These are phyloP conservation scores for Glaucomys volans DNA, from an alignment of 2,113 vertebrate genomes.

Conservation along the genomic window DNA sequence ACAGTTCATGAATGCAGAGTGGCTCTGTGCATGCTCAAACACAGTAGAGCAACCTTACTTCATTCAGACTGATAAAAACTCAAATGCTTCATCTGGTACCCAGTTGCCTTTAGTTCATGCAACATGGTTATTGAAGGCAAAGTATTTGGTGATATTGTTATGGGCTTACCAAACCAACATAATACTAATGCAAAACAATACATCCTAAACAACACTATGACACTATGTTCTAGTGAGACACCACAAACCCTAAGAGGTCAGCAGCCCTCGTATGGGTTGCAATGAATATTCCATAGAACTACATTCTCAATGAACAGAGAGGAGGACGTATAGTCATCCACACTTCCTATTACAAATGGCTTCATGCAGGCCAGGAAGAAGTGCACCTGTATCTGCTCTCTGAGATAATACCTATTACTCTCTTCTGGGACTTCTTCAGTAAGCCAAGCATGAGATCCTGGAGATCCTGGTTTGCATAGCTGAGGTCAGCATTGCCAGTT, in stretches of 20 bases:
- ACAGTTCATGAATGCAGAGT: background rate
- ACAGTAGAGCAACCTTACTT: background rate
- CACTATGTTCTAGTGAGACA: background rate
- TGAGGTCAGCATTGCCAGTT: background rate
- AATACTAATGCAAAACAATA: background rate
- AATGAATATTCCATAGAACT: background rate
- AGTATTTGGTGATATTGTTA: background rate
- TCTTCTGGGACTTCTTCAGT: background rate
- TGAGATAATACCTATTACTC: background rate
- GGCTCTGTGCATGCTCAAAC: accelerated
- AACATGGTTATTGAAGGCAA: background rate
- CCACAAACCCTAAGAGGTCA: too few relatives aligned
- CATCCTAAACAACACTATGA: background rate
- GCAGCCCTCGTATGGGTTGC: too few relatives aligned
- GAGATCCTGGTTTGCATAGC: too few relatives aligned
- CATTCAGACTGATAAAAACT: background rate
- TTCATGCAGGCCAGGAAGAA: background rate
- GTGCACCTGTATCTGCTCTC: too few relatives aligned
- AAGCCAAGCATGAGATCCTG: background rate
- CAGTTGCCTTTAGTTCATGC: background rate
- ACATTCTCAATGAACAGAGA: background rate
- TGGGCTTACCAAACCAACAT: background rate
- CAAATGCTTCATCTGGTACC: too few relatives aligned
- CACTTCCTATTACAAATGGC: background rate
- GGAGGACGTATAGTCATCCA: background rate